Evolutionary conservation across 1,140 invertebrate species (phyloP).

Genomic region (Pygmarrhopalites habei): DNA sequence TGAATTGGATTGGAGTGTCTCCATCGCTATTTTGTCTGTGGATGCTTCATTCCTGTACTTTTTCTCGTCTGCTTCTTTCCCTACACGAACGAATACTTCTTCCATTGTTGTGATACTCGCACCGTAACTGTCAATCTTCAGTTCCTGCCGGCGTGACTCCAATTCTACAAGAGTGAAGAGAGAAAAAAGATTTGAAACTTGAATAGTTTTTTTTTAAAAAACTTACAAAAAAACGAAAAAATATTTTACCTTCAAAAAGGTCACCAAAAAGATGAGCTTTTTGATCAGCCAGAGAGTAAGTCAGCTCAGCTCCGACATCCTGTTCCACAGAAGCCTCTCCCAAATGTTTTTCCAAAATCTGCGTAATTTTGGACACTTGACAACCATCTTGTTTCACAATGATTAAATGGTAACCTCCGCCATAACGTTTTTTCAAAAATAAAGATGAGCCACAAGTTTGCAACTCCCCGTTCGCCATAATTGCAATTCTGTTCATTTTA

Average conservation of each 20-base stretch:
- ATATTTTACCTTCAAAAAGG: slow-evolving; percentile 49
- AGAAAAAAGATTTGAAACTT: no score
- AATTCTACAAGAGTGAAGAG: no score
- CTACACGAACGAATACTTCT: slow-evolving; percentile 46
- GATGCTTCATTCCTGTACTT: neutral
- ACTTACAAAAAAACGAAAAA: no score
- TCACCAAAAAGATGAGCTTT: slow-evolving; percentile 40
- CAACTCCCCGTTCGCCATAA: slow-evolving; percentile 53
- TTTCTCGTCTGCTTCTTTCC: slow-evolving; percentile 41
- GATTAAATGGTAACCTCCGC: slow-evolving; percentile 52
- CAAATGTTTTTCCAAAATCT: slow-evolving; percentile 45
- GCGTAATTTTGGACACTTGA: slow-evolving; percentile 44
- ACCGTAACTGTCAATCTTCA: slow-evolving; percentile 51
- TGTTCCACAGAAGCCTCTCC: slow-evolving; percentile 46
- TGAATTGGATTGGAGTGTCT: neutral
- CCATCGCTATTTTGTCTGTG: slow-evolving; percentile 20
- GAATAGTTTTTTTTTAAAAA: no score
- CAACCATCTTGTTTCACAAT: slow-evolving; percentile 45
- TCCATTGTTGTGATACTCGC: slow-evolving; percentile 42
- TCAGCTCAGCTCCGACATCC: slow-evolving; percentile 47
- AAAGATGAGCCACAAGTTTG: slow-evolving; percentile 52
- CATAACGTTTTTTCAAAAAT: slow-evolving; percentile 55
- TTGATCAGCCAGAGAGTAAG: slow-evolving; percentile 42
- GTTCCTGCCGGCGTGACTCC: slow-evolving; percentile 44
- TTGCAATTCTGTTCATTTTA: no score